A percentile compares a stretch with the other conserved stretches of the same genome.
These are phyloP conservation scores for Ridgeia piscesae DNA, from an alignment of 1,140 invertebrate species.

Conservation along the genomic window DNA sequence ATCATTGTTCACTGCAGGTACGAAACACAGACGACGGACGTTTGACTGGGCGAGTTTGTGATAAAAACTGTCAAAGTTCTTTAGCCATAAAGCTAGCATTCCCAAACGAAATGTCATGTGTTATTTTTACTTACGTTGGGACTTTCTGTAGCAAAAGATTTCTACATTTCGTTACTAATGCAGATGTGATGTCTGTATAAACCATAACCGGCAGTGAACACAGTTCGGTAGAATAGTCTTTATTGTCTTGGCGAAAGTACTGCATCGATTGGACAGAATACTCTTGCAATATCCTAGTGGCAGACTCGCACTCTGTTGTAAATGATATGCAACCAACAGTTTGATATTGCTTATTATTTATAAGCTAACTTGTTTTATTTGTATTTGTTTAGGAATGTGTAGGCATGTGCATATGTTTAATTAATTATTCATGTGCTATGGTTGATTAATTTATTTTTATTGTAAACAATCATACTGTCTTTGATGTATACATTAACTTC, in stretches of 20 bases:
- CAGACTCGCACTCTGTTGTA: neutral
- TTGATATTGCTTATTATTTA: no score
- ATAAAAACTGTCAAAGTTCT: neutral
- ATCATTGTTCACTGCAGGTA: slow-evolving; percentile 94
- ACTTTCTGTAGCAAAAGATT: neutral
- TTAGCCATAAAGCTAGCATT: neutral
- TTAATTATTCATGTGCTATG: no score
- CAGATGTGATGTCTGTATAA: neutral
- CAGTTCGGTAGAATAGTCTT: neutral
- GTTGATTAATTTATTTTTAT: no score
- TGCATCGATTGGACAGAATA: neutral
- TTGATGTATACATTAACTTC: no score
- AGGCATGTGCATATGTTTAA: no score
- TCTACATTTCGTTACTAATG: neutral
- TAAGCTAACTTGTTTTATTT: no score
- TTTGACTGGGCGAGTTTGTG: neutral
- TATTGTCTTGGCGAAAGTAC: neutral
- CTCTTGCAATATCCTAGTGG: neutral
- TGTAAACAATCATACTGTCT: no score
- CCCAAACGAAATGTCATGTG: neutral
- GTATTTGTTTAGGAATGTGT: no score
- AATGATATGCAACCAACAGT: neutral
- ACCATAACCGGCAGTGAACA: neutral
- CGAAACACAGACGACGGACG: neutral
- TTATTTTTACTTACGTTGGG: neutral